Evolutionary conservation across 1,140 invertebrate species (phyloP).

Genomic region (Pachypeltis micranthus): DNA sequence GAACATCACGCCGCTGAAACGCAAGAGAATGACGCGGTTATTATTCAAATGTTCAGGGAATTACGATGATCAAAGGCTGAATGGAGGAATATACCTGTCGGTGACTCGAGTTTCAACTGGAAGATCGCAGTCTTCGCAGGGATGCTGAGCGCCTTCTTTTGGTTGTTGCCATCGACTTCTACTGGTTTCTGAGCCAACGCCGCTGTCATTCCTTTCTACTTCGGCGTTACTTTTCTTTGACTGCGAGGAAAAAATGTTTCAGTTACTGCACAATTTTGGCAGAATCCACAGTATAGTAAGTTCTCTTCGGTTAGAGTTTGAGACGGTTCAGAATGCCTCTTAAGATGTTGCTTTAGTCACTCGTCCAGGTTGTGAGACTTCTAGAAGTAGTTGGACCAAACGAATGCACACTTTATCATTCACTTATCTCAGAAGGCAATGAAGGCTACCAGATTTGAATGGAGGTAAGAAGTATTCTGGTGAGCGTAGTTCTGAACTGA

Average conservation of each 20-base stretch:
- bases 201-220: conserved; percentile 83
- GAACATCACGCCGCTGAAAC: conserved; percentile 50
- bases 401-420: no score
- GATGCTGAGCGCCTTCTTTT: conserved; percentile 39
- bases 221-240: conserved; percentile 39
- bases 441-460: no score
- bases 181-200: conserved; percentile 84
- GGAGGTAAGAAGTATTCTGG: no score
- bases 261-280: no score
- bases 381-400: no score
- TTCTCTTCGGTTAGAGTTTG: no score
- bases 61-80: background rate
- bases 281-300: no score
- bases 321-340: no score
- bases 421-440: no score
- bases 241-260: conserved; percentile 24
- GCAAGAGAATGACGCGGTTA: background rate
- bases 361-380: no score
- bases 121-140: conserved; percentile 65
- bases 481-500: no score
- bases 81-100: conserved; percentile 39
- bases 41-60: conserved; percentile 14
- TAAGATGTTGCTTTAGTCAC: no score
- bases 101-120: conserved; percentile 53
- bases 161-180: conserved; percentile 53